Base-by-base conservation (phyloP, 2,888 invertebrate species). In the Holacanthella duospinosa region DNA sequence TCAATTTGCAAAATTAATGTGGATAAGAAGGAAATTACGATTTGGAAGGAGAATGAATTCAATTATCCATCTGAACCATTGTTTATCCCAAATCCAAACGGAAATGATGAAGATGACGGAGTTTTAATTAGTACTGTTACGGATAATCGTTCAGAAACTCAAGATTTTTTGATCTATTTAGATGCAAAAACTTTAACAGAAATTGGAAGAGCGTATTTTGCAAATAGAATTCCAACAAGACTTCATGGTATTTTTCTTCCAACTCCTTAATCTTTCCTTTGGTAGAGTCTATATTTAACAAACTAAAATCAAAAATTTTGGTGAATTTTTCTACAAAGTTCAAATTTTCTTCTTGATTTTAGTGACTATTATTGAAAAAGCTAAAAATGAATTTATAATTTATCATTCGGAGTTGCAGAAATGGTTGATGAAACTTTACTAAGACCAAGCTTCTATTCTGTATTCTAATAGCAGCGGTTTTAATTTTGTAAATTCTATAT, bases 41-140 rank as follows among this genome's bases (percentile, higher is more conserved):
- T 54, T 6, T 69, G 67, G 67, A 62, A 67, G 55, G 59, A 67
- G 48, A 66, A 65, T 9, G 55, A 60, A 4, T 53, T 60, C 53
- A 54, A 16, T 28, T 66, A 54, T 62, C 64, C 59, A 19, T 76
- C 77, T 16, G 81, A 81, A 68, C 78, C 80, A 1, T 74, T 79
- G 53, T 81, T 80, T 68, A 76, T 81, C 1, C 74, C 78, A 0
- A 66, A 75, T n/a, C 80, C 80, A 1, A 75, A 66, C 48, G 66
- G 67, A 19, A 65, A 60, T 0, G 75, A 74, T n/a, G 81, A 81
- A 71, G 81, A 81, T 68, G 80, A 81, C 64, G 81, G 80, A 16
- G 70, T 76, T 4, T 59, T 77, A 4, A 62, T 77, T 54, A 71
- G 73, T n/a, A 69, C 75, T 29, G 74, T 75, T n/a, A 72, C 75